Evolutionary conservation across 2,113 vertebrate species (phyloP).

Genomic region (Perca schrenkii): DNA sequence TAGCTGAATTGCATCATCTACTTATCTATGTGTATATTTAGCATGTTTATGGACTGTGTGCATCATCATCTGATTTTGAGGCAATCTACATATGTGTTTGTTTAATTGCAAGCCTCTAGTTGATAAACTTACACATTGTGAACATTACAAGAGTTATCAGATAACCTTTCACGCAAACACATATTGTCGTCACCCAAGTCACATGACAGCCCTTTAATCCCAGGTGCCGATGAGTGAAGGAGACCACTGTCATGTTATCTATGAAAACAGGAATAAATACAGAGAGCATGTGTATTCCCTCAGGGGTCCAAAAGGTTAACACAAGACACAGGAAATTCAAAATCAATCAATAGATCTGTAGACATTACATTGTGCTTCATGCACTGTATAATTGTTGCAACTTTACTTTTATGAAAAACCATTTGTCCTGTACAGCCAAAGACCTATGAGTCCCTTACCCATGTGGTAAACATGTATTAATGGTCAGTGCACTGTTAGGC

Average conservation of each 20-base stretch:
- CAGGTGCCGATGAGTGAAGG: constrained; percentile 88
- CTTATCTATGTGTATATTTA: constrained; percentile 51
- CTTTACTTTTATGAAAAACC: no score
- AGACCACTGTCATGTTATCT: constrained; percentile 98
- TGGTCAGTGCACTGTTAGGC: neutral
- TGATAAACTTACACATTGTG: constrained; percentile 49
- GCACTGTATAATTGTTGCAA: neutral
- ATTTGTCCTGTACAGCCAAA: neutral
- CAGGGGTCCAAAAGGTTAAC: constrained; percentile 80
- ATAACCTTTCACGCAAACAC: constrained; percentile 80
- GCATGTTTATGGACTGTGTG: constrained; percentile 21
- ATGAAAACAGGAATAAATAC: constrained; percentile 96
- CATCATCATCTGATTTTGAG: constrained; percentile 4
- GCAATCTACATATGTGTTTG: constrained; percentile 2
- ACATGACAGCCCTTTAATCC: constrained; percentile 92
- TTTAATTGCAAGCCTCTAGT: constrained; percentile 23
- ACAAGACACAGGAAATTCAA: constrained; percentile 78
- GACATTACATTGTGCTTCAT: neutral
- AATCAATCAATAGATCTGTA: constrained; percentile 60
- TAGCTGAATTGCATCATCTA: constrained; percentile 22
- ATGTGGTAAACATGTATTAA: neutral
- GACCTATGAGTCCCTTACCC: neutral
- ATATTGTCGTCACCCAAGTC: constrained; percentile 82
- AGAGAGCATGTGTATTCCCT: constrained; percentile 90
- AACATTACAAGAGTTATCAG: constrained; percentile 63